Evolutionary conservation across 92 coral and sea anemone genomes (phyloP).

Genomic region (Porites rus): DNA sequence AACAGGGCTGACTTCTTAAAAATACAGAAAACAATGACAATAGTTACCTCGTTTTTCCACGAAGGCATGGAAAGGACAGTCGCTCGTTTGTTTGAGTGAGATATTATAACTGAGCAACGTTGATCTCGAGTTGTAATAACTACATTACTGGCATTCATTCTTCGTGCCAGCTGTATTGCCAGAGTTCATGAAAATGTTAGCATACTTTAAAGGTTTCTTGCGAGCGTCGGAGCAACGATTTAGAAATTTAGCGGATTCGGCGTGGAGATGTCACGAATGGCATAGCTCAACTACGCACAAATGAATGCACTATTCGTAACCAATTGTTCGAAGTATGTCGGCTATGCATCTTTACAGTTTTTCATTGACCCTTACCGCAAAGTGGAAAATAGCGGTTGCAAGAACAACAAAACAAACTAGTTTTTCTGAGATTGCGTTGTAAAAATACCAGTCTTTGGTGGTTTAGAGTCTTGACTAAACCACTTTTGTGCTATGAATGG

Average conservation of each 20-base stretch:
- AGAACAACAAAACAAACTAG: constrained; percentile 28
- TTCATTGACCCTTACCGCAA: constrained; percentile 80
- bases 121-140: constrained; percentile 39
- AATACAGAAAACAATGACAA: constrained; percentile 12
- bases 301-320: constrained; percentile 73
- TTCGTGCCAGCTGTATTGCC: constrained; percentile 27
- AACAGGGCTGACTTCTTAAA: constrained; percentile 11
- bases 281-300: constrained; percentile 58
- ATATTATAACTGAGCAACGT: constrained; percentile 44
- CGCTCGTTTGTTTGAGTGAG: constrained; percentile 26
- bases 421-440: constrained; percentile 13
- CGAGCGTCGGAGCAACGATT: constrained; percentile 18
- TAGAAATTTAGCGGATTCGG: constrained; percentile 20
- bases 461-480: neutral
- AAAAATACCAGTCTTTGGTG: neutral
- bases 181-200: constrained; percentile 45
- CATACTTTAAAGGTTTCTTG: constrained; percentile 33
- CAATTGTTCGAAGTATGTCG: constrained; percentile 88
- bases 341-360: constrained; percentile 66
- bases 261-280: constrained; percentile 45
- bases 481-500: neutral
- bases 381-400: constrained; percentile 50
- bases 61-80: constrained; percentile 60
- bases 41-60: constrained; percentile 36
- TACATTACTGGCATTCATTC: constrained; percentile 48